Evolutionary conservation across 2,797 vertebrate genomes (phyloP), one percentile per base, ranked within the genome.

Genomic region (Spatula clypeata): DNA sequence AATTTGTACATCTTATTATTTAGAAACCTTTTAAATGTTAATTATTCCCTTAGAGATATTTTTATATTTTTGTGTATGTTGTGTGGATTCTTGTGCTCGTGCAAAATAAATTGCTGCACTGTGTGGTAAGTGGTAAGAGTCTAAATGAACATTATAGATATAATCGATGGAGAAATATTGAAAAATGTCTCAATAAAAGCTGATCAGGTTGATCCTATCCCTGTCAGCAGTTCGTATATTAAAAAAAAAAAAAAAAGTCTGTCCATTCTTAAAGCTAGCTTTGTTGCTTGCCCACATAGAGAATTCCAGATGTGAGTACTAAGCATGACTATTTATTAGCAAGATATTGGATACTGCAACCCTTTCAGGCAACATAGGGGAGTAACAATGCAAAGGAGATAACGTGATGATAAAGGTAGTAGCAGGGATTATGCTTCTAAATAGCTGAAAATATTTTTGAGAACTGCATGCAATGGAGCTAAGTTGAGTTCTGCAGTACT

Each of bases 291-390:
- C 40, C 6, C 71, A 7, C 11, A 3, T 3, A 11, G 11, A 44
- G 61, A 57, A 32, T 65, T 91, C 29, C 8, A 65, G 17, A 44
- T 54, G 17, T 54, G 32, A 38, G 24, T 32, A 13, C 47, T 53
- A 21, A 87, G 3, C n/a, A 6, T 47, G 36, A 42, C 62, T 32
- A 12, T 45, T 65, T 65, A 7, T 66, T 40, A 42, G 36, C 27
- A 49, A 49, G 27, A 26, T 24, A 24, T 2, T 65, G 82, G 61
- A 23, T 74, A 23, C 32, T 88, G 57, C 32, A 79, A 5, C 7
- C 21, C 21, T 55, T 42, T 44, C 31, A 54, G 44, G 14, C 12
- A 36, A 10, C 0, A 0, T 0, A 87, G 23, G n/a, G 34, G 31
- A 66, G 21, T 44, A 92, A 32, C 11, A 16, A 7, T 57, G 44